Percentiles rank a stretch among this genome's conserved stretches.
phyloP scores from a whole-genome alignment of 2,113 vertebrate genomes.

The Ceyx melanurus region DNA sequence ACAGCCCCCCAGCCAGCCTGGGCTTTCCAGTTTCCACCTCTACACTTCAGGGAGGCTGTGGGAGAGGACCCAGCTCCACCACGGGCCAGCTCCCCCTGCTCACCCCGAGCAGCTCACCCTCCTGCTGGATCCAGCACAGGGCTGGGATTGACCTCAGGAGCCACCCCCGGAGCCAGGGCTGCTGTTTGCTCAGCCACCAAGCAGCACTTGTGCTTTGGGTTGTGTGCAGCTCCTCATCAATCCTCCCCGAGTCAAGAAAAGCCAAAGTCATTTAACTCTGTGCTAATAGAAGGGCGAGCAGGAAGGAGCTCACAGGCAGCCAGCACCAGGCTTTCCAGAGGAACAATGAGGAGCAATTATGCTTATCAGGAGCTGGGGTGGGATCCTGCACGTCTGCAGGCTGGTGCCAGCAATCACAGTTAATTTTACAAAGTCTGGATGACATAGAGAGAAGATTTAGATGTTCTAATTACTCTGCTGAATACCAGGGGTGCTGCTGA shows the following conservation, averaged over 20 bases:
- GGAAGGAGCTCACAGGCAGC: not conserved
- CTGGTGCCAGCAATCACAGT: constrained; percentile 31
- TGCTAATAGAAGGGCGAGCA: not conserved
- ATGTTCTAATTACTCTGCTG: constrained; percentile 57
- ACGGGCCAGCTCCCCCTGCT: not conserved
- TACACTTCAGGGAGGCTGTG: not conserved
- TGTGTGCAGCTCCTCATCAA: not conserved
- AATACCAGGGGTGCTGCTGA: constrained; percentile 52
- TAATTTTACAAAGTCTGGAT: constrained; percentile 21
- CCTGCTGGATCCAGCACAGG: fast-evolving
- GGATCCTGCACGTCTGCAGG: not conserved
- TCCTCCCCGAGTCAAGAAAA: not conserved
- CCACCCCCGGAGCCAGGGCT: not conserved
- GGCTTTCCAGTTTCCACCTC: fast-evolving
- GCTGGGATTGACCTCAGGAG: not conserved
- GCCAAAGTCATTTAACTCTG: not conserved
- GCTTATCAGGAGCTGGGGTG: not conserved
- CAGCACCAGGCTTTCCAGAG: not conserved
- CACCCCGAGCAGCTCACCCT: not conserved
- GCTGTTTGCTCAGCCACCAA: not conserved
- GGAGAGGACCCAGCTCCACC: not conserved
- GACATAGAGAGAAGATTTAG: constrained; percentile 48
- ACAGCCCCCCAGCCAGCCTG: not conserved
- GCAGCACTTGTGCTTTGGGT: not conserved
- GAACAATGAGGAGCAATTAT: constrained; percentile 6